These are phyloP conservation scores for Adoxophyes honmai DNA, from an alignment of 1,140 invertebrate species.

Conservation along the genomic window DNA sequence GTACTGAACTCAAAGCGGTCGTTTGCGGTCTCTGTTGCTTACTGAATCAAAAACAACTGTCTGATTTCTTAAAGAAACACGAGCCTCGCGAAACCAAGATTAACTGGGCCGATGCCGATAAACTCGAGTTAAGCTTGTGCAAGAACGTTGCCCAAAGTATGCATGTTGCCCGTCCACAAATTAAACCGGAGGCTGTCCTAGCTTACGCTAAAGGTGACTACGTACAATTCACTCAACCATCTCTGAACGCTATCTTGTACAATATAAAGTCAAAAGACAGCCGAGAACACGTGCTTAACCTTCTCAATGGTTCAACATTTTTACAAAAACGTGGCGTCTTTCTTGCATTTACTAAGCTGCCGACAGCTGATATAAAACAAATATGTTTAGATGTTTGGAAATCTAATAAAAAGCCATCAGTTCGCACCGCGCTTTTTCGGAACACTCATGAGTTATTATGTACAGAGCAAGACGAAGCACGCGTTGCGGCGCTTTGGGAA, in stretches of 20 bases:
- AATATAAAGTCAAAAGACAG: slow-evolving; percentile 28
- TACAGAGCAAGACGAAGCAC: slow-evolving; percentile 25
- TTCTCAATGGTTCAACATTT: slow-evolving; percentile 38
- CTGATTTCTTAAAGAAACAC: slow-evolving; percentile 34
- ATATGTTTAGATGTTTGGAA: slow-evolving; percentile 38
- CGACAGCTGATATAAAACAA: slow-evolving; percentile 31
- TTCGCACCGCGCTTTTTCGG: slow-evolving; percentile 39
- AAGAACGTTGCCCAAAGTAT: slow-evolving; percentile 42
- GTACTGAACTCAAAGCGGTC: slow-evolving; percentile 26
- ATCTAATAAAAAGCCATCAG: slow-evolving; percentile 35
- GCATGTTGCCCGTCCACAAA: slow-evolving; percentile 39
- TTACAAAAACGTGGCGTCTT: slow-evolving; percentile 45
- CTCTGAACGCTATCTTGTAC: slow-evolving; percentile 36
- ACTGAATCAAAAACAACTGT: slow-evolving; percentile 31
- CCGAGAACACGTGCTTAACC: slow-evolving; percentile 24
- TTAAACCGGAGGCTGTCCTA: slow-evolving; percentile 29
- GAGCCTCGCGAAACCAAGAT: slow-evolving; percentile 41
- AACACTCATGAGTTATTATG: slow-evolving; percentile 35
- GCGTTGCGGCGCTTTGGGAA: slow-evolving; percentile 32
- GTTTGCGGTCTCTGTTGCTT: slow-evolving; percentile 34
- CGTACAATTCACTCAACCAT: slow-evolving; percentile 45
- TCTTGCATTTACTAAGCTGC: slow-evolving; percentile 33
- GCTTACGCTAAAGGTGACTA: slow-evolving; percentile 51
- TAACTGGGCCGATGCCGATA: slow-evolving; percentile 41
- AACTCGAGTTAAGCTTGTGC: slow-evolving; percentile 27